Evolutionary conservation across 1,140 invertebrate species (phyloP), one percentile per base, ranked within the genome.

Genomic region (Macrobrachium rosenbergii): DNA sequence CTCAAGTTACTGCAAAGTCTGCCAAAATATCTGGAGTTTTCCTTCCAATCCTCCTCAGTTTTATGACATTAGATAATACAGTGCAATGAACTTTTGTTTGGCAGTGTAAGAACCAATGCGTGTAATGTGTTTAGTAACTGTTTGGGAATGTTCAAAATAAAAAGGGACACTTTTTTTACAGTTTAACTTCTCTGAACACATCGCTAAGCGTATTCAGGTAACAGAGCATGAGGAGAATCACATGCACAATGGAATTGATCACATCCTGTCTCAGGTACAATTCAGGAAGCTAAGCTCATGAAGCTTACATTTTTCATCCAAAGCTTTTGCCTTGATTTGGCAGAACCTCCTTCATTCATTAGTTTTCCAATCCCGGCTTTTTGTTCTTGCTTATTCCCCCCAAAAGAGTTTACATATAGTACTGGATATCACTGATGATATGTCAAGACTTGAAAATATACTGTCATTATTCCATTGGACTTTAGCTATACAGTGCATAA

Each of bases 151-250:
- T 23, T 60, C 6, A 43, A 60, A 67, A 78, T 75, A 78, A 85
- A 85, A 85, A 37, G 60, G 43, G 67, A 43, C 52, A 75, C 64
- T 87, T 82, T 87, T 77, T 87, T 87, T 87, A 73, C 85, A 87
- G 85, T 82, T 87, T 87, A 87, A 87, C 85, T 75, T 87, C 85
- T 87, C 85, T 77, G 85, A 87, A 80, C 78, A 87, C 85, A 87
- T 87, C 85, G 85, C 21, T 73, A 87, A 82, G 72, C 85, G 85
- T 72, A 62, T 81, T 87, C 85, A 87, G 85, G 85, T 87, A 82
- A 87, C 64, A 81, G 85, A 82, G 67, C 85, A 73, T 64, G 78
- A 75, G 60, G 85, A 87, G 64, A 72, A 43, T 43, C 23, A 28
- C 23, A 72, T 23, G 23, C 78, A 75, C 16, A 81, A 58, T 21